Evolutionary conservation across 2,888 invertebrate species (phyloP).

Genomic region (Coelogynopora nodosa): DNA sequence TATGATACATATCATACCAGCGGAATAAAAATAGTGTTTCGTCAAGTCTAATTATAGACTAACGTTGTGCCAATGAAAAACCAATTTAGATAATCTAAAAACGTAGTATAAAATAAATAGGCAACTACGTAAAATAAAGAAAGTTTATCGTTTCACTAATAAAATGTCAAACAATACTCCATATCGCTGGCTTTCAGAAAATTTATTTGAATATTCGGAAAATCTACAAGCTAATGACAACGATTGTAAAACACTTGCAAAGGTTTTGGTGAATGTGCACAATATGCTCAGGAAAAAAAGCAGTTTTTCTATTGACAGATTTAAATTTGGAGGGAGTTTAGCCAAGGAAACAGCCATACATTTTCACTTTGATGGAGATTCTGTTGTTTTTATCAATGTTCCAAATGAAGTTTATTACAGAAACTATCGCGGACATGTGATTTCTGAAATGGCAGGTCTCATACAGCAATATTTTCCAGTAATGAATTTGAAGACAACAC

Average conservation of each 20-base stretch:
- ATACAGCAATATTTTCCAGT: neutral
- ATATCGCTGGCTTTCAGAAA: neutral
- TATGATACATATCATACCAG: no score
- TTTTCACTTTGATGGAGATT: neutral
- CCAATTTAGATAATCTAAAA: no score
- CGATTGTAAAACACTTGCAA: no score
- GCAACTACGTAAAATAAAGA: no score
- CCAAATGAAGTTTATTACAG: neutral
- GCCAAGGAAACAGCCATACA: neutral
- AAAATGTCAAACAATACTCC: no score
- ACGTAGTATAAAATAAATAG: no score
- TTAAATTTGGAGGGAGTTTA: neutral
- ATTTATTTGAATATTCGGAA: neutral
- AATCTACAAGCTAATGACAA: neutral
- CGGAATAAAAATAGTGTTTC: no score
- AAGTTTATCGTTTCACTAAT: no score
- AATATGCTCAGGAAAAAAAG: no score
- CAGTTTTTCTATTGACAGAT: neutral
- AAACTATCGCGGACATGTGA: neutral
- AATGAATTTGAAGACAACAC: neutral
- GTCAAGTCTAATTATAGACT: no score
- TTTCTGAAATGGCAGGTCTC: neutral
- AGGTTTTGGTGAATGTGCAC: no score
- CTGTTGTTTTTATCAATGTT: neutral
- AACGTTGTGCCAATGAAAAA: no score